Base-by-base conservation (phyloP, 2,113 vertebrate species). In the Pseudopodoces humilis region DNA sequence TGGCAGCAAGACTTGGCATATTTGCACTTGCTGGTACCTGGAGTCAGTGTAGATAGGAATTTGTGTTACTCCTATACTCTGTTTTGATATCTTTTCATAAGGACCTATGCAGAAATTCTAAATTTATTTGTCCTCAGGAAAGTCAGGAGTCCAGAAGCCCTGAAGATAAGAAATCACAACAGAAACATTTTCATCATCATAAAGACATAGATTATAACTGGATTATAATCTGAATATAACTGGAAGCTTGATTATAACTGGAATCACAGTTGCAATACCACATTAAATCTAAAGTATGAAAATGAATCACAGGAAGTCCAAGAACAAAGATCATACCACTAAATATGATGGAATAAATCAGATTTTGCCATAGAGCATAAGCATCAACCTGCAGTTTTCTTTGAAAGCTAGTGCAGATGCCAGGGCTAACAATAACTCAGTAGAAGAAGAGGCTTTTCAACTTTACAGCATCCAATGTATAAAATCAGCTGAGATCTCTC, bases 351-450 rank as follows among this genome's bases (percentile, higher is more conserved):
- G 35, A 90, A 62, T 70, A 94, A 88, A 50, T 70, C 80, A 75
- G 50, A 74, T 90, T 90, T 93, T 95, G 55, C 88, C 71, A 92
- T 50, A 80, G 60, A 64, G 68, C 43, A 39, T 83, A 83, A 92
- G 16, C 46, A 85, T 72, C 79, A 93, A 74, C 88, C 53, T 83
- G 46, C 59, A 70, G 75, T 88, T 92, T 69, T n/a, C 37, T 90
- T 85, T 88, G 82, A 94, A 91, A 93, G 63, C 67, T 79, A 35
- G 67, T 70, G 46, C 59, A 55, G 78, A 94, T 23, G 46, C 33
- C 25, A 44, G 58, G n/a, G 63, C 81, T 95, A 75, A 91, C 90
- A 89, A 64, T 85, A 92, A 89, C 35, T 91, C 78, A 71, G 25
- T 67, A 87, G 65, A 39, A 6, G 4, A 91, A 93, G 87, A 82